Evolutionary conservation across 2,113 vertebrate genomes (phyloP), one percentile per base, ranked within the genome.

Genomic region (Poecilia latipinna): DNA sequence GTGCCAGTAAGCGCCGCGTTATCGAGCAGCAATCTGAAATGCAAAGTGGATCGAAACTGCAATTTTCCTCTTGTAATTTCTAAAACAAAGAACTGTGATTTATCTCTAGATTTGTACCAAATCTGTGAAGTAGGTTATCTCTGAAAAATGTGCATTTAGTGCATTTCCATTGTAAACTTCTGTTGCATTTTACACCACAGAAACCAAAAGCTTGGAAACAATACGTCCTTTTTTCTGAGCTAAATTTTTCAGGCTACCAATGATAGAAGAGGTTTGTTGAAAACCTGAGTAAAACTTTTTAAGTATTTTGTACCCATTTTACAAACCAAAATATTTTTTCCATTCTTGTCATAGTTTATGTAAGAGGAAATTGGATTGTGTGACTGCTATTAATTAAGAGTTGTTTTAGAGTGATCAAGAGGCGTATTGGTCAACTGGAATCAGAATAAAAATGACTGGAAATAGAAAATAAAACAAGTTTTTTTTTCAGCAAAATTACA

Each of bases 21-120:
- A 70, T 29, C 64, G 48, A 28, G 29, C 74, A 54, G 44, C 29
- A 12, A 65, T 54, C 22, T 77, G 51, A 83, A 57, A 87, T 82
- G 81, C 81, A 86, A 84, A 86, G 83, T 3, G 35, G 12, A 69
- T 32, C 31, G 31, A 81, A 82, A 69, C 62, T 35, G 29, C 17
- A 24, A 11, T 83, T 31, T 48, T 76, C 24, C 26, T 73, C 44
- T 48, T 12, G 3, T 44, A 4, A 37, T 37, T 37, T 68, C 8
- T 65, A 62, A 35, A 61, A 42, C 42, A 26, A 69, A 19, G 17
- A 5, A 5, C 31, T 29, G 8, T 60, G n/a, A 84, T 63, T 73
- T 11, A 54, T 82, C 29, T 65, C 2, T 66, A 35, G 72, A 37
- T 65, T 26, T 51, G 61, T 26, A 15, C 29, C 13, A 65, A 19